Conservation (phyloP, 2,797 vertebrate genomes). For the Buphagus erythrorhynchus region DNA sequence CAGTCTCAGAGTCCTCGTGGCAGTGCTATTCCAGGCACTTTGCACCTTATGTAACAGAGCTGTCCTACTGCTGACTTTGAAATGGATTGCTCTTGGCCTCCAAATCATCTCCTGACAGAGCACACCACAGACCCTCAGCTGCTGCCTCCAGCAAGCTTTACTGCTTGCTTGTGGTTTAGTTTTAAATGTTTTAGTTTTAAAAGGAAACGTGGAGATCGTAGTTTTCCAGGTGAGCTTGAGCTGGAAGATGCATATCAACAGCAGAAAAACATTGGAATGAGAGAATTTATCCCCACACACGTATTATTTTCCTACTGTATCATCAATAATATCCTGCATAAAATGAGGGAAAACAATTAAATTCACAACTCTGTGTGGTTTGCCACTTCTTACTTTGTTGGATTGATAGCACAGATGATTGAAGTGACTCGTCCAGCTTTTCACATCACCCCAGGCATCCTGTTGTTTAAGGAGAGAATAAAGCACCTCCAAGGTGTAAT, state of each 20-base stretch:
- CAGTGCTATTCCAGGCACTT: background rate
- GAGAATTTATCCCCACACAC: rapidly evolving
- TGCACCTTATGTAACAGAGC: background rate
- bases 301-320: background rate
- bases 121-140: background rate
- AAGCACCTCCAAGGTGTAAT: background rate
- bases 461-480: background rate
- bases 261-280: background rate
- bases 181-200: background rate
- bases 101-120: background rate
- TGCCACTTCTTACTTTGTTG: background rate
- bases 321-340: background rate
- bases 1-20: background rate
- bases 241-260: background rate
- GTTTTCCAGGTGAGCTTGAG: background rate
- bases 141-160: background rate
- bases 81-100: background rate
- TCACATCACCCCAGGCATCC: background rate
- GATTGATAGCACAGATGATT: background rate
- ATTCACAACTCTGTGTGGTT: background rate
- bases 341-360: background rate
- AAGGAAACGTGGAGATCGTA: background rate
- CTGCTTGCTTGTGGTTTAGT: rapidly evolving
- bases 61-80: background rate
- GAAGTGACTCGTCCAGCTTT: background rate